These are phyloP conservation scores for Neosilurus hyrtlii DNA, from an alignment of 2,797 vertebrate species.

Conservation along the genomic window DNA sequence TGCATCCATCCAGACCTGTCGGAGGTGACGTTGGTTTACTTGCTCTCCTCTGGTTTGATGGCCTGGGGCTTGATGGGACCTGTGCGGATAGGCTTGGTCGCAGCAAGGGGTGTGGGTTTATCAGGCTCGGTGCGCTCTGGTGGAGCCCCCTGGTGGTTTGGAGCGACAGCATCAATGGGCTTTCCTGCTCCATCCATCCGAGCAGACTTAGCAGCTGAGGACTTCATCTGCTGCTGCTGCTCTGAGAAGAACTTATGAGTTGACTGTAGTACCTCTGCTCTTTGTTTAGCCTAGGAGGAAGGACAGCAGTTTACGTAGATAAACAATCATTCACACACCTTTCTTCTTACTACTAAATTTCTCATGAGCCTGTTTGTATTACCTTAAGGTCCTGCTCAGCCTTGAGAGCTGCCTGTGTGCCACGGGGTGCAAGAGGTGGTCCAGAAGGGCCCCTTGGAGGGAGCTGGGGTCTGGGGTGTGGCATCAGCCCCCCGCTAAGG, in stretches of 20 bases:
- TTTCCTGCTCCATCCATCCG: conserved; percentile 80
- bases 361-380: conserved; percentile 29
- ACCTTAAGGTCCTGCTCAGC: conserved; percentile 94
- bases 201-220: conserved; percentile 80
- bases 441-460: conserved; percentile 82
- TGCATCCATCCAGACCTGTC: conserved; percentile 33
- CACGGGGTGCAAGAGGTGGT: conserved; percentile 81
- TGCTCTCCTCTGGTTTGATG: conserved; percentile 97
- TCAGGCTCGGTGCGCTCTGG: conserved; percentile 74
- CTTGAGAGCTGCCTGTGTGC: conserved; percentile 85
- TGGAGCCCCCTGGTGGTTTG: conserved; percentile 71
- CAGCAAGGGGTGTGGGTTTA: conserved; percentile 75
- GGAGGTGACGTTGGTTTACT: conserved; percentile 66
- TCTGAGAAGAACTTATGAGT: conserved; percentile 98
- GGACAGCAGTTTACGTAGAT: neutral
- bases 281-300: conserved; percentile 89
- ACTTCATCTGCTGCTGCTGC: conserved; percentile 85
- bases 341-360: neutral
- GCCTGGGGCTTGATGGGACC: conserved; percentile 99
- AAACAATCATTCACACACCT: neutral
- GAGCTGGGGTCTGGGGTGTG: conserved; percentile 85
- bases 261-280: conserved; percentile 97
- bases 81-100: conserved; percentile 91
- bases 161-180: conserved; percentile 73
- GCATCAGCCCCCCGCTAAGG: conserved; percentile 88